Evolutionary conservation across 2,888 invertebrate species (phyloP), one percentile per base, ranked within the genome.

Genomic region (Drosophila suboccidentalis): DNA sequence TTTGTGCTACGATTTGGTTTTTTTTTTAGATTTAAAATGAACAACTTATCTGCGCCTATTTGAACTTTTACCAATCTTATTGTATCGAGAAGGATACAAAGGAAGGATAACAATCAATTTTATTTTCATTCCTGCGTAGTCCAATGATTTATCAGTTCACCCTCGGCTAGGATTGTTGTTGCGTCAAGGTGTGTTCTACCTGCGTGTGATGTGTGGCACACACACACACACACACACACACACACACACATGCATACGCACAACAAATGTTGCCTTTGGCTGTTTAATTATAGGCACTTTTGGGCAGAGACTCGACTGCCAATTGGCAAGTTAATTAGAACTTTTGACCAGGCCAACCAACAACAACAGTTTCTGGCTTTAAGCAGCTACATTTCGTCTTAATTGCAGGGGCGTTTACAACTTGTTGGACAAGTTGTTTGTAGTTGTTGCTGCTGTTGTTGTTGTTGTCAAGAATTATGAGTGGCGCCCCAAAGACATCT

Each of bases 241-340:
- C 32, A 22, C 51, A 44, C 41, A 58, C 32, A 55, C 39, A 29
- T 46, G 47, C 46, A 61, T 34, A 32, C 34, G 47, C 29, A 34
- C 50, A 36, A 4, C 11, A 11, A 61, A 41, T 67, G 59, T 49
- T 43, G 75, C 67, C 67, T 60, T 67, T 47, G 58, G 64, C 67
- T 66, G 80, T 67, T 80, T 71, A 82, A 73, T 80, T 71, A 67
- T 78, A 61, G 82, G 54, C 68, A 54, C 62, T 50, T 50, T 50
- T 60, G 36, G 51, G 26, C 58, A 50, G 51, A 50, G 46, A 32
- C 39, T 53, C 46, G 55, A 34, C 64, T 51, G 74, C 68, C 87
- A 84, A 87, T 82, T 84, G 87, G 75, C 68, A 44, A 75, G 78
- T 82, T 84, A 82, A 82, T 84, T 84, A 71, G 78, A 78, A 57